Base-by-base conservation (phyloP, 2,113 vertebrate genomes). In the Oryzias javanicus region DNA sequence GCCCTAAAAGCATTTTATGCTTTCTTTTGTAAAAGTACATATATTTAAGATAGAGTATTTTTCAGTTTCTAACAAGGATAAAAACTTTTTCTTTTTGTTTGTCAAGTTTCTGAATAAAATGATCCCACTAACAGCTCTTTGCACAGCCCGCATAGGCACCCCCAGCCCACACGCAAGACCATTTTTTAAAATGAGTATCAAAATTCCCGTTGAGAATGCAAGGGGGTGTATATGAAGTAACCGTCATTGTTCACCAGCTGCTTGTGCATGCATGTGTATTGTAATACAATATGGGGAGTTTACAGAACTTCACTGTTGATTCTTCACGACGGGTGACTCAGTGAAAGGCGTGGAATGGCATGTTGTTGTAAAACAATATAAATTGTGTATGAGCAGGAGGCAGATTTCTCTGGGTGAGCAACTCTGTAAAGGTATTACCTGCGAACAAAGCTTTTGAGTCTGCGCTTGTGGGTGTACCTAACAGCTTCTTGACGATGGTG, bases 221-320 rank as follows among this genome's bases (percentile, higher is more conserved):
- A 29, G 53, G 61, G 64, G 51, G 64, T 60, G 64, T 70, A 76
- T 77, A 44, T 75, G 65, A 69, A 71, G 69, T 74, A 71, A 78
- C 70, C 61, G 42, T 72, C 50, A 13, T 76, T 77, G 70, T 70
- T 77, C 42, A 14, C 75, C 83, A 84, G 81, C 81, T 86, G 80
- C 72, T 75, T 80, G 74, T 65, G 54, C 65, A 52, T 78, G 66
- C 60, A 69, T 70, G 69, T 78, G 73, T 49, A 56, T 75, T 81
- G 84, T 72, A 87, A 82, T 61, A 18, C 69, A 83, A 79, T 85
- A 81, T 14, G 41, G 70, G 78, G 76, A 81, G 49, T 85, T 85
- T 78, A 85, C 78, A 47, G 67, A 70, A 65, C 63, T 29, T 29
- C 74, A 76, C 65, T 81, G 79, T 72, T 73, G 57, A 63, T 63